Conservation (phyloP, 2,113 vertebrate genomes). For the Macrotus californicus region DNA sequence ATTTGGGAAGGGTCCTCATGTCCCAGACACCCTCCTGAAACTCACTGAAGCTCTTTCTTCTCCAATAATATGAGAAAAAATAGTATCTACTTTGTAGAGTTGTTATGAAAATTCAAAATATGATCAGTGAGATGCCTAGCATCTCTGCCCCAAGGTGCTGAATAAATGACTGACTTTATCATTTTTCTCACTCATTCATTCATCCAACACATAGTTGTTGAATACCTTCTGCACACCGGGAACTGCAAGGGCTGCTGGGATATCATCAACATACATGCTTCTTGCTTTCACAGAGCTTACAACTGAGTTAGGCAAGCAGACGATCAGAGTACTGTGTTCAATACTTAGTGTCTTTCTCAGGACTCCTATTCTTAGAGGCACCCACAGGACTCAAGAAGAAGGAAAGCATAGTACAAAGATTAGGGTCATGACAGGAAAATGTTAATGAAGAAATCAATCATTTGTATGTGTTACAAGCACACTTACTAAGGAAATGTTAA, state of each 20-base stretch:
- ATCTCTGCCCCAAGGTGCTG: not conserved
- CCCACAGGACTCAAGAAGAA: not conserved
- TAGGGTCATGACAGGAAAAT: not conserved
- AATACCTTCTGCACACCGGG: not conserved
- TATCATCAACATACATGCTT: not conserved
- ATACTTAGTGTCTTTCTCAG: not conserved
- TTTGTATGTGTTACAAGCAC: not conserved
- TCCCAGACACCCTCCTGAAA: not conserved
- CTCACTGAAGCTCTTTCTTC: not conserved
- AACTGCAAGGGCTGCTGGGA: not conserved
- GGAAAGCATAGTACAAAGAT: not conserved
- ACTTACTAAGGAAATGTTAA: not conserved
- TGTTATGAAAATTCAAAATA: not conserved
- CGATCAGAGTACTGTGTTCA: not conserved
- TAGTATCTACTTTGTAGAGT: not conserved
- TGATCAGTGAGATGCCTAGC: not conserved
- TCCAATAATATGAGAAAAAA: not conserved
- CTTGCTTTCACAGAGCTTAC: not conserved
- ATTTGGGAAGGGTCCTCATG: not conserved
- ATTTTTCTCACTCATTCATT: not conserved
- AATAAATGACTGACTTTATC: not conserved
- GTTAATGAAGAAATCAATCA: not conserved
- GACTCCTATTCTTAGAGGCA: not conserved
- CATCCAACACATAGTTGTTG: not conserved
- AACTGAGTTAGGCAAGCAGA: not conserved